Base-by-base conservation (phyloP, 2,888 invertebrate species). In the Drosophila parthenogenetica region DNA sequence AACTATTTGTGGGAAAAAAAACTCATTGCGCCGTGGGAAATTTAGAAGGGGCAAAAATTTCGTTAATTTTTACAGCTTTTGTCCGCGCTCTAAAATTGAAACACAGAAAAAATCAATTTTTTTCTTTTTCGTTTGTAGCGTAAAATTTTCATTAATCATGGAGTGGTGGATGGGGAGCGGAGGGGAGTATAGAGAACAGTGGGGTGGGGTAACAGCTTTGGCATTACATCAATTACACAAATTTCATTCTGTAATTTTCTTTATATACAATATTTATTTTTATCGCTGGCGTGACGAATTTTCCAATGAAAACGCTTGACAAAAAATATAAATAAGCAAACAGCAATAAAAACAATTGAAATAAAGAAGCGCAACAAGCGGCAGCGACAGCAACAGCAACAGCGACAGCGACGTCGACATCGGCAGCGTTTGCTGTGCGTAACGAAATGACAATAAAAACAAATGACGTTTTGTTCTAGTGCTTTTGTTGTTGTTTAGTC, bases 351-450 rank as follows among this genome's bases (percentile, higher is more conserved):
- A 69, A 48, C 57, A 74, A 65, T 53, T 57, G 51, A 51, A 49
- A 55, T 37, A 39, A 58, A 51, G 49, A 60, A 61, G 69, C 63
- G 64, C 77, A 75, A 68, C 69, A 73, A 64, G 73, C 73, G 37
- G 2, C 45, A 49, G 42, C 49, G n/a, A n/a, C 53, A n/a, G n/a
- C n/a, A n/a, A n/a, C n/a, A n/a, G n/a, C n/a, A n/a, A n/a, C n/a
- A n/a, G 19, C n/a, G 37, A 37, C 59, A 37, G 37, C 45, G 14
- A 14, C 51, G 14, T 17, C 48, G 35, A 40, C 40, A 22, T 51
- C 37, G 46, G 14, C 55, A 46, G 5, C 45, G 45, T n/a, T n/a
- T 29, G 13, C 25, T 50, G 40, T 61, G 53, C 58, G 61, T 69
- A 62, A 66, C 58, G 40, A 40, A 70, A 59, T 67, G 43, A 61